Percentiles rank a stretch among this genome's conserved stretches.
phyloP scores from a whole-genome alignment of 2,113 vertebrate species.

The Deroptyus accipitrinus region DNA sequence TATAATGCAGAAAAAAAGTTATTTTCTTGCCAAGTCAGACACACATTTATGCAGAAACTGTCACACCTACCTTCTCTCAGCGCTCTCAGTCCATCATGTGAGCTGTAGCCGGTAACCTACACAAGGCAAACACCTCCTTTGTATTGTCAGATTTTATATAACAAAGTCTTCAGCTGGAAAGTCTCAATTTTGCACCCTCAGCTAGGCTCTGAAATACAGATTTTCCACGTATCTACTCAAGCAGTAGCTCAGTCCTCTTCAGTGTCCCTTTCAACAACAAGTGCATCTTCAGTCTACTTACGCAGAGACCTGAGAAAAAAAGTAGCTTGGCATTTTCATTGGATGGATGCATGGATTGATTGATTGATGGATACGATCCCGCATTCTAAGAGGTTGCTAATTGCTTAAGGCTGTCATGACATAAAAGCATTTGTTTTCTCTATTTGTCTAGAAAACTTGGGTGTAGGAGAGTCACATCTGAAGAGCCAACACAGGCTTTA shows the following conservation, averaged over 20 bases:
- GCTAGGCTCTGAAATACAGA: neutral
- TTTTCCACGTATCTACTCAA: neutral
- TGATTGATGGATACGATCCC: neutral
- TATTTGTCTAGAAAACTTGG: neutral
- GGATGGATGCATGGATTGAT: neutral
- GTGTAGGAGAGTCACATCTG: neutral
- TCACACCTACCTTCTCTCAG: constrained; percentile 44
- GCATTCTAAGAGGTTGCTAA: neutral
- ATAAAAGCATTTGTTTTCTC: neutral
- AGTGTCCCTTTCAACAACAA: neutral
- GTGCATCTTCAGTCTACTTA: neutral
- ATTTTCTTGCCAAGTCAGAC: constrained; percentile 45
- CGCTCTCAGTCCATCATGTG: constrained; percentile 16
- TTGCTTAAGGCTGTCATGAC: neutral
- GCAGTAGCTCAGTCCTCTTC: neutral
- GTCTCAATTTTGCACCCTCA: constrained; percentile 6
- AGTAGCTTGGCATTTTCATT: neutral
- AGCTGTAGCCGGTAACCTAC: constrained; percentile 34
- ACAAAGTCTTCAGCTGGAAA: neutral
- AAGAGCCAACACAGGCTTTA: neutral
- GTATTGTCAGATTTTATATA: constrained; percentile 24
- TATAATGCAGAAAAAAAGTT: neutral
- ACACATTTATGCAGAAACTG: constrained; percentile 39
- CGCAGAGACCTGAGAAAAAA: neutral
- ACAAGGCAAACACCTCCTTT: constrained; percentile 47